These are phyloP conservation scores for Papilio demoleus DNA, from an alignment of 2,888 invertebrate species.

Conservation along the genomic window DNA sequence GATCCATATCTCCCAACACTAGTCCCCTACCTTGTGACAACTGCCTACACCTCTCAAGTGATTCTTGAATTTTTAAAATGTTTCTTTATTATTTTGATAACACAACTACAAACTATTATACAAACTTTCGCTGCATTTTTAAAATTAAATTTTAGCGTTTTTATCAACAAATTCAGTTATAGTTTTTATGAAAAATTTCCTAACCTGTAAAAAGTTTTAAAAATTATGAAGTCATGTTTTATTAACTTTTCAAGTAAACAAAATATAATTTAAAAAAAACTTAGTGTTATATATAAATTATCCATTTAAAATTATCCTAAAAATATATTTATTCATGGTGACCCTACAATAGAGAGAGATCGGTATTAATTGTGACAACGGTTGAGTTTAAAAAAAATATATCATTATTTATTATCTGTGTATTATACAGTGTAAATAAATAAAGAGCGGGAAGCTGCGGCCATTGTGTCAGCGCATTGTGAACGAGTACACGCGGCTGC, in stretches of 20 bases:
- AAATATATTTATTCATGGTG: conserved; percentile 45
- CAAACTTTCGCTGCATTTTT: neutral
- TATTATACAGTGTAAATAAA: conserved; percentile 79
- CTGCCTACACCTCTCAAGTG: conserved; percentile 43
- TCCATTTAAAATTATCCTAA: conserved; percentile 7
- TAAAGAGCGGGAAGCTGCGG: conserved; percentile 62
- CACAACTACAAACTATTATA: neutral
- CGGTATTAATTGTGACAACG: conserved; percentile 76
- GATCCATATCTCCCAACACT: conserved; percentile 72
- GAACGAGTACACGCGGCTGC: conserved; percentile 58
- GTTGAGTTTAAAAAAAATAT: conserved; percentile 62
- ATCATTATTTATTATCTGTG: conserved; percentile 76
- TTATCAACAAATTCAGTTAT: neutral
- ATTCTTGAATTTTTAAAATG: neutral
- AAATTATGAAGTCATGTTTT: neutral
- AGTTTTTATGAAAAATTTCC: neutral
- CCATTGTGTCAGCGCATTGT: conserved; percentile 60
- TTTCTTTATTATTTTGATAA: neutral
- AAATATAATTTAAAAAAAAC: neutral
- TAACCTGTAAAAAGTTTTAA: neutral
- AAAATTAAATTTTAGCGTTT: neutral
- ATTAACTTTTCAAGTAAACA: neutral
- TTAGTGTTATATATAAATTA: no score
- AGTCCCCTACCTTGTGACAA: conserved; percentile 50
- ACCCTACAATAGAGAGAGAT: conserved; percentile 50